Evolutionary conservation across 2,797 vertebrate species (phyloP).

Genomic region (Onychomys arenicola): DNA sequence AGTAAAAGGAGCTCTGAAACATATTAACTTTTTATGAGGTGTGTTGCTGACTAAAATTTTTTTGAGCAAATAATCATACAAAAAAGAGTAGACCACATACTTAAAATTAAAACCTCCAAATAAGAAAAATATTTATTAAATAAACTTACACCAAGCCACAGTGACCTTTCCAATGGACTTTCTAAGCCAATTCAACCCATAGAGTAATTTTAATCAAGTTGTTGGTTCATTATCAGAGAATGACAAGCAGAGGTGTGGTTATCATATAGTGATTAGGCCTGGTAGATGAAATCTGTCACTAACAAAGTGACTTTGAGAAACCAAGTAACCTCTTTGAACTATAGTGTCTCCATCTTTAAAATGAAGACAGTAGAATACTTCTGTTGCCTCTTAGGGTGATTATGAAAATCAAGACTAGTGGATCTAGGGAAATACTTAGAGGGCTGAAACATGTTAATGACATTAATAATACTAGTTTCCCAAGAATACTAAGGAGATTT

Average conservation of each 20-base stretch:
- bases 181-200: slow-evolving; percentile 59
- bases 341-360: not conserved
- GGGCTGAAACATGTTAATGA: not conserved
- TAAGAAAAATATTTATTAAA: slow-evolving; percentile 85
- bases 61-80: slow-evolving; percentile 84
- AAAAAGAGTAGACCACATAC: slow-evolving; percentile 86
- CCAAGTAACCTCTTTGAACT: not conserved
- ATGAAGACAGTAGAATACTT: not conserved
- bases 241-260: not conserved
- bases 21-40: slow-evolving; percentile 85
- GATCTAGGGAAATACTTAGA: not conserved
- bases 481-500: not conserved
- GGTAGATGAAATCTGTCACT: not conserved
- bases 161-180: slow-evolving; percentile 76
- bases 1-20: slow-evolving; percentile 79
- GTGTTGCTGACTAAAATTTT: slow-evolving; percentile 84
- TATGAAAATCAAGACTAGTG: slow-evolving; percentile 14
- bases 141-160: slow-evolving; percentile 79
- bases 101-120: slow-evolving; percentile 84
- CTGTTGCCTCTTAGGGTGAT: not conserved
- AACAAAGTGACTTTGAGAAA: not conserved
- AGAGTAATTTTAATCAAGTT: slow-evolving; percentile 64
- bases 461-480: not conserved
- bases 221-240: slow-evolving; percentile 47
- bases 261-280: not conserved